Base-by-base conservation (phyloP, 2,888 invertebrate genomes). In the Drosophila emarginata region DNA sequence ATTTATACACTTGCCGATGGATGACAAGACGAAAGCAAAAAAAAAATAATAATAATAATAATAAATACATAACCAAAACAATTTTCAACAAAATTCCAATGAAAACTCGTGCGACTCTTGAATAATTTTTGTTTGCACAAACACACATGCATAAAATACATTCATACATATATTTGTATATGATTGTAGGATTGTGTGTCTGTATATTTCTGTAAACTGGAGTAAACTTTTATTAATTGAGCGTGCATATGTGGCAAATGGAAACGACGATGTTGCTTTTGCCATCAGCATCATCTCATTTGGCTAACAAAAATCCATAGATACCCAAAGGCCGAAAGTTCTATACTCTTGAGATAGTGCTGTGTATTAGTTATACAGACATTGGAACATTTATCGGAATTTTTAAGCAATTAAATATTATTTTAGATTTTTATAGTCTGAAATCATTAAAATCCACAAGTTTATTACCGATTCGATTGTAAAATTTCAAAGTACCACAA, bases 141-240 rank as follows among this genome's bases (percentile, higher is more conserved):
- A 45, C 45, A 45, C 18, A 18, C 11, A 45, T 9, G 11, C 18
- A 9, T 18, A 15, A 4, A 7, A 7, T 7, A 45, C 18, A 3
- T 18, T 11, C 18, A 18, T 9, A 45, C 45, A 21, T 14, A 32
- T 32, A 32, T 32, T 23, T 32, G 32, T 32, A 32, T 9, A 32
- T 32, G 9, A 1, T 9, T n/a, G 18, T 12, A 67, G 64, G 32
- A 11, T 32, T 71, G 62, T 65, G 61, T 68, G 40, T 45, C 21
- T 26, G 18, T 36, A 1, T 54, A 3, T 63, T 66, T 64, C 67
- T 77, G 77, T 72, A 77, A 80, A 79, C 77, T 77, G 77, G 72
- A 79, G 79, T 82, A 81, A 82, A 81, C 69, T 82, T 70, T 82
- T 77, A 82, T 82, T 82, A 80, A 80, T 82, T 82, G 72, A 72